Evolutionary conservation across 2,797 vertebrate genomes (phyloP).

Genomic region (Balearica regulorum): DNA sequence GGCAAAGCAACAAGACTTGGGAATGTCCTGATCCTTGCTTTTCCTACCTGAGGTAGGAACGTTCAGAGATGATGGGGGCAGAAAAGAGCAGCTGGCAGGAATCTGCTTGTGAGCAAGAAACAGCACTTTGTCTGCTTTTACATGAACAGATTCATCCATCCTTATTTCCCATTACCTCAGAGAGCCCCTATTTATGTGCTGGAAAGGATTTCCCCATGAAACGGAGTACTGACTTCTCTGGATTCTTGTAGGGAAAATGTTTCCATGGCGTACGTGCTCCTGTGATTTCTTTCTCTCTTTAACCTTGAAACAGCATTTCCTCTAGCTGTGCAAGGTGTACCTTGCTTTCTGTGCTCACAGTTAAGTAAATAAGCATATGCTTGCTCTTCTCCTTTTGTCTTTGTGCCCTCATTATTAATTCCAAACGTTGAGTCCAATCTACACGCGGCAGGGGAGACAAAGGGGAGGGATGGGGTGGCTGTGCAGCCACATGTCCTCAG

Average conservation of each 20-base stretch:
- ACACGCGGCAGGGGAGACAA: not conserved
- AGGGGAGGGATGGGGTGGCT: not conserved
- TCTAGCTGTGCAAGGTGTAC: not conserved
- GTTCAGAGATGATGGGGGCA: not conserved
- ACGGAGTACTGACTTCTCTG: not conserved
- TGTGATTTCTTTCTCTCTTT: conserved; percentile 3
- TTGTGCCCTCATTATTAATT: conserved; percentile 3
- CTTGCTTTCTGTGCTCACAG: not conserved
- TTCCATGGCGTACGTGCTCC: not conserved
- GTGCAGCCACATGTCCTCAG: not conserved
- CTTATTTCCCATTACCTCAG: not conserved
- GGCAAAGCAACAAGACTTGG: not conserved
- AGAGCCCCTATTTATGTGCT: not conserved
- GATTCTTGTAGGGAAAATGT: not conserved
- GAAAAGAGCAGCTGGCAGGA: not conserved
- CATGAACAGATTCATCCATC: not conserved
- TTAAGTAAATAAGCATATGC: conserved; percentile 1
- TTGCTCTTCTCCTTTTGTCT: not conserved
- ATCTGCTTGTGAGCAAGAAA: not conserved
- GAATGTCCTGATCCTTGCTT: not conserved
- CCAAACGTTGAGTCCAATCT: not conserved
- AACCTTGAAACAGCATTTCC: conserved; percentile 12
- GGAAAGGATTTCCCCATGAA: conserved; percentile 9
- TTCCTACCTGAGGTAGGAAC: not conserved
- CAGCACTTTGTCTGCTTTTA: not conserved